A percentile compares a stretch with the other conserved stretches of the same genome.
Evolutionary conservation across 2,113 vertebrate genomes (phyloP).

Genomic region (Poeciliopsis turrubarensis): DNA sequence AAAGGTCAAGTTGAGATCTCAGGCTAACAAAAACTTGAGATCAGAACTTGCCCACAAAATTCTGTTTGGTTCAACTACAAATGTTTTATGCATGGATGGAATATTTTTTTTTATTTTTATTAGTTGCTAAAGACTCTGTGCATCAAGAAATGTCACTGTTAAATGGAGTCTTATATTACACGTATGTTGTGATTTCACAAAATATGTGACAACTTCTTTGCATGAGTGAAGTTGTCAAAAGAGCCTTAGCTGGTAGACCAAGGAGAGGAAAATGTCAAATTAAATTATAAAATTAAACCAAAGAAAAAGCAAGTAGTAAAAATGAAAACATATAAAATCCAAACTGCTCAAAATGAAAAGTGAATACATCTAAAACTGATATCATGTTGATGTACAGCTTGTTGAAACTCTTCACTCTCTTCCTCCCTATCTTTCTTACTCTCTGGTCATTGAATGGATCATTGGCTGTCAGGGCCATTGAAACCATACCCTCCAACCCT

Average conservation of each 20-base stretch:
- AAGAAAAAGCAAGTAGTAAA: too few species aligned
- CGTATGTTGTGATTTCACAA: conserved; percentile 39
- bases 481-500: conserved; percentile 77
- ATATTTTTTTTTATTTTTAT: not conserved
- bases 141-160: conserved; percentile 52
- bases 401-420: conserved; percentile 18
- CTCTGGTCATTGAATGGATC: conserved; percentile 74
- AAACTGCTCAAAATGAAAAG: not conserved
- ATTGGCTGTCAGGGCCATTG: conserved; percentile 80
- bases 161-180: conserved; percentile 44
- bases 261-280: too few species aligned
- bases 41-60: not conserved
- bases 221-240: conserved; percentile 57
- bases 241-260: conserved; percentile 1
- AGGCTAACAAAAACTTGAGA: not conserved
- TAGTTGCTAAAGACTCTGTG: conserved; percentile 46
- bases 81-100: not conserved
- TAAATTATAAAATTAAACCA: too few species aligned
- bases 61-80: not conserved
- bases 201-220: conserved; percentile 55
- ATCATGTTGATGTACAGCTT: conserved; percentile 6
- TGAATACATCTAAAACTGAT: not conserved
- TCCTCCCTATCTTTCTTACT: conserved; percentile 27
- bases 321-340: not conserved
- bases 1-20: not conserved